Base-by-base conservation (phyloP, 2,113 vertebrate genomes). In the Eleginops maclovinus region DNA sequence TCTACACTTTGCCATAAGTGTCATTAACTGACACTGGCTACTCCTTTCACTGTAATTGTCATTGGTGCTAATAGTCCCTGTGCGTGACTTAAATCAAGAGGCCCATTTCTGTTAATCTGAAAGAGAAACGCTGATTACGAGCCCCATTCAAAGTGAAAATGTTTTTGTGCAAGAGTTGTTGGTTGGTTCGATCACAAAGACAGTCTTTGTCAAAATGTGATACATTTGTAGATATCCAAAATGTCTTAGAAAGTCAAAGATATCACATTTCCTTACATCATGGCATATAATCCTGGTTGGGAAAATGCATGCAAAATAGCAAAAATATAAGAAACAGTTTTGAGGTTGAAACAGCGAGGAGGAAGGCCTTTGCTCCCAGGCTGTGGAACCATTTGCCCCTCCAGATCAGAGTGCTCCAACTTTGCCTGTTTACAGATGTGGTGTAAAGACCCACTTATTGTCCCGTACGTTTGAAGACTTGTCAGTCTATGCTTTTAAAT, bases 21-120 rank as follows among this genome's bases (percentile, higher is more conserved):
- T 41, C 31, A 53, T 78, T 79, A 72, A 53, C 58, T 70, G 49
- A 59, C 28, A 44, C 2, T 4, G 13, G 55, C 55, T 71, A 41
- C 49, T 69, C 47, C 50, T 58, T 67, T 44, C 21, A 40, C 54
- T 75, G 40, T 75, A 55, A 61, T 62, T 13, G 31, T 75, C 49
- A n/a, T 77, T 26, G 54, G n/a, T 66, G 47, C 47, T 51, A 46
- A 82, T 73, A 26, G 47, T 77, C 11, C 21, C 47, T 65, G 21
- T 36, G 36, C 21, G 22, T 47, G 16, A 67, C 14, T 72, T 55
- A 56, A 77, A 54, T 69, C 14, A 50, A 63, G 22, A 49, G 31
- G 21, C 10, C 46, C 49, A 7, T 51, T 76, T 64, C 12, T 28
- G 17, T 59, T 31, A 46, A 43, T 50, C 36, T 53, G 54, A 51